These are phyloP conservation scores for Protosalanx chinensis DNA, from an alignment of 2,797 vertebrate species.

Conservation along the genomic window DNA sequence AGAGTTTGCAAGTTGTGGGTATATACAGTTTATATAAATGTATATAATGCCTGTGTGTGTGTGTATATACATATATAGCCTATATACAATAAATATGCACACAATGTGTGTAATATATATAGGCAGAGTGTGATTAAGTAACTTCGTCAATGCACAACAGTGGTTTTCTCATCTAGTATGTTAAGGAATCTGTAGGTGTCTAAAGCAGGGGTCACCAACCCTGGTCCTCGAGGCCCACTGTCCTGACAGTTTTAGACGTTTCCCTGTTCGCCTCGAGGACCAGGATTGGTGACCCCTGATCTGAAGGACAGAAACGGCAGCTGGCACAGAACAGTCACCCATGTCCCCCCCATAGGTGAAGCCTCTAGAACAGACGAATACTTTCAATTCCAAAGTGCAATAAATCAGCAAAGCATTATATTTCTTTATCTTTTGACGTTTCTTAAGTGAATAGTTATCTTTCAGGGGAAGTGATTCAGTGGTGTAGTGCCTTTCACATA, in stretches of 20 bases:
- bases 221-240: too few species aligned
- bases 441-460: slow-evolving; percentile 39
- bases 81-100: too few species aligned
- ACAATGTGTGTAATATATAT: slow-evolving; percentile 21
- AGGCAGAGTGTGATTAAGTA: slow-evolving; percentile 56
- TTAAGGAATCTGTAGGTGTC: slow-evolving; percentile 44
- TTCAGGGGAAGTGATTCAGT: slow-evolving; percentile 58
- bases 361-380: not conserved
- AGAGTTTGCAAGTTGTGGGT: not conserved
- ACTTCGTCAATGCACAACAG: slow-evolving; percentile 40
- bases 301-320: slow-evolving; percentile 31
- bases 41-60: too few species aligned
- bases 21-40: not conserved
- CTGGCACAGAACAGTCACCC: slow-evolving; percentile 21
- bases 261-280: too few species aligned
- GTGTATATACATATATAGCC: too few species aligned
- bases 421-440: not conserved
- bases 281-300: too few species aligned
- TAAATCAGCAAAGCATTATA: too few species aligned
- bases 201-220: slow-evolving; percentile 20
- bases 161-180: not conserved
- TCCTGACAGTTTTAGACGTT: too few species aligned
- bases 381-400: too few species aligned
- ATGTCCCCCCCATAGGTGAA: not conserved
- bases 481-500: slow-evolving; percentile 31